Evolutionary conservation across 2,888 invertebrate genomes (phyloP), one percentile per base, ranked within the genome.

Genomic region (Alitta virens): DNA sequence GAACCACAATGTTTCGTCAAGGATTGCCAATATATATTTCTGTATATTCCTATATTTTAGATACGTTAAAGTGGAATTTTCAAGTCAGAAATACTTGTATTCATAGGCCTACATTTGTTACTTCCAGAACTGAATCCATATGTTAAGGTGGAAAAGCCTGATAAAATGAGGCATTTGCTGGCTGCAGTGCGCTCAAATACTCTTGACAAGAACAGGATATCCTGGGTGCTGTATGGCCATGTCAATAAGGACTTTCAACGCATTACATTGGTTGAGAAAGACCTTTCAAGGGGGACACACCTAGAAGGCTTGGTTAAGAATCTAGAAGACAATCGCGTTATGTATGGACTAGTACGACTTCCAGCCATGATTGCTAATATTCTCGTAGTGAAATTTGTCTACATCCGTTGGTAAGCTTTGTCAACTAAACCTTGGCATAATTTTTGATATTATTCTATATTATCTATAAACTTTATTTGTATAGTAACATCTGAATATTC

Each of bases 341-440:
- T 77, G 74, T 80, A 79, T 62, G 72, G 71, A 9, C 63, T 80
- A 40, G 72, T 78, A n/a, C 71, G 79, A 66, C 73, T 78, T 55
- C 71, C 73, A 51, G 74, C 74, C 21, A 73, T 75, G 9, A 73
- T 77, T 68, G 80, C 79, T 63, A 74, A 79, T 77, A 77, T 78
- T 16, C 75, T 65, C 9, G 78, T 78, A 9, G 73, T 78, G 59
- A 79, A 79, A 66, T 80, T 79, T 74, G 76, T 79, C 56, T 78
- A 78, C 68, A 73, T 79, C 58, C 72, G 75, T 64, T 80, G 80
- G 80, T 80, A 64, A 70, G 77, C 65, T 1, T 26, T 53, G n/a
- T n/a, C n/a, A n/a, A n/a, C n/a, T n/a, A n/a, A n/a, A n/a, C n/a
- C n/a, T n/a, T n/a, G n/a, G n/a, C n/a, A n/a, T n/a, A n/a, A n/a